Evolutionary conservation across 2,888 invertebrate species (phyloP).

Genomic region (Euplexia lucipara): DNA sequence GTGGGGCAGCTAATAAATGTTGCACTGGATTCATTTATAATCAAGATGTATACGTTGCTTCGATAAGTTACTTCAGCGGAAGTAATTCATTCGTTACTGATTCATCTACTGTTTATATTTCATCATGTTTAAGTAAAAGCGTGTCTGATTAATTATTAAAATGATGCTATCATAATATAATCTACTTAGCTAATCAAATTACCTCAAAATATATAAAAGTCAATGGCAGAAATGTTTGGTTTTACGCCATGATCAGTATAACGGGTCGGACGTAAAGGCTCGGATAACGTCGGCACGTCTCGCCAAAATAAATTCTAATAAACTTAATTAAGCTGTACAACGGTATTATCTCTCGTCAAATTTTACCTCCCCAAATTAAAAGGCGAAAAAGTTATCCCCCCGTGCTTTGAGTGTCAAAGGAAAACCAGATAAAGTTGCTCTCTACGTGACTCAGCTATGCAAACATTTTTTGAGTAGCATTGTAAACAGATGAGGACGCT

Average conservation of each 20-base stretch:
- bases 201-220: conserved; percentile 38
- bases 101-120: conserved; percentile 52
- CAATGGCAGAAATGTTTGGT: conserved; percentile 49
- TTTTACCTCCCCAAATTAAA: conserved; percentile 83
- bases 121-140: conserved; percentile 41
- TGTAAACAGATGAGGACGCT: conserved; percentile 29
- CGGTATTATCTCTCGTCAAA: conserved; percentile 86
- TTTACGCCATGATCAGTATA: conserved; percentile 47
- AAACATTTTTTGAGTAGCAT: conserved; percentile 51
- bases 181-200: conserved; percentile 34
- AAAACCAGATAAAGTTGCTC: conserved; percentile 77
- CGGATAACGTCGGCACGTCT: conserved; percentile 75
- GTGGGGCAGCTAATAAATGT: conserved; percentile 37
- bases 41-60: conserved; percentile 53
- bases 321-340: conserved; percentile 88
- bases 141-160: conserved; percentile 35
- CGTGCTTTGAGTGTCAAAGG: conserved; percentile 74
- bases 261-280: no score
- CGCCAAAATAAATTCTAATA: conserved; percentile 88
- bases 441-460: conserved; percentile 79
- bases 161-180: conserved; percentile 40
- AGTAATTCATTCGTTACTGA: conserved; percentile 44
- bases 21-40: conserved; percentile 44
- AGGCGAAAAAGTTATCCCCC: conserved; percentile 75
- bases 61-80: conserved; percentile 37